Evolutionary conservation across 2,113 vertebrate species (phyloP), one percentile per base, ranked within the genome.

Genomic region (Eidolon helvum): DNA sequence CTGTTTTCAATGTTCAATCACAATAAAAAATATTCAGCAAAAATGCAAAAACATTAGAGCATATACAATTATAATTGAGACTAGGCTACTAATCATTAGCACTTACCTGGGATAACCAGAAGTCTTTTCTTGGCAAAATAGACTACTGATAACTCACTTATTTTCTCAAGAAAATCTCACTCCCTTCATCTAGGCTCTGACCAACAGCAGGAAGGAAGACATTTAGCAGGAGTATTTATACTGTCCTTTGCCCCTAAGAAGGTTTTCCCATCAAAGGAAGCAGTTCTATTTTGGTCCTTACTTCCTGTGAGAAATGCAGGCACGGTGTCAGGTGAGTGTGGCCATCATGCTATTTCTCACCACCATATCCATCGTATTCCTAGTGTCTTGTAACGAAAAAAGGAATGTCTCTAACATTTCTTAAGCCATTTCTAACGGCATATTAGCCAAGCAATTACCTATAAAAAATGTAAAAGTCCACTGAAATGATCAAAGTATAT

Each of bases 191-290:
- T 65, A 50, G 69, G 61, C 15, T 90, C 63, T 87, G 57, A 12
- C 18, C 91, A 94, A 50, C 0, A 28, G 94, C 78, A 94, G 90
- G 90, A 96, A 95, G 77, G 43, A 68, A 91, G 50, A 94, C 33
- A 92, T 85, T 92, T 77, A 94, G 80, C 75, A 94, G n/a, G 40
- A 59, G 68, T 63, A 85, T 87, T 43, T 89, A 38, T 74, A 86
- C 43, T 79, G 38, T 40, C 48, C 61, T 19, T 92, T 95, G 93
- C 22, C 63, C 72, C 63, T 87, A 87, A 88, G 66, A 95, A 85
- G 63, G 71, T 96, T 94, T 96, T 94, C 80, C 94, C 82, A 86
- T 93, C 80, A 93, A 96, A 97, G 89, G 82, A 94, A 95, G 33
- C 19, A 59, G 40, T 77, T 95, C 96, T 97, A 85, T 95, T 95